Conservation (phyloP, 2,113 vertebrate genomes). For the Mormyrus lacerda region DNA sequence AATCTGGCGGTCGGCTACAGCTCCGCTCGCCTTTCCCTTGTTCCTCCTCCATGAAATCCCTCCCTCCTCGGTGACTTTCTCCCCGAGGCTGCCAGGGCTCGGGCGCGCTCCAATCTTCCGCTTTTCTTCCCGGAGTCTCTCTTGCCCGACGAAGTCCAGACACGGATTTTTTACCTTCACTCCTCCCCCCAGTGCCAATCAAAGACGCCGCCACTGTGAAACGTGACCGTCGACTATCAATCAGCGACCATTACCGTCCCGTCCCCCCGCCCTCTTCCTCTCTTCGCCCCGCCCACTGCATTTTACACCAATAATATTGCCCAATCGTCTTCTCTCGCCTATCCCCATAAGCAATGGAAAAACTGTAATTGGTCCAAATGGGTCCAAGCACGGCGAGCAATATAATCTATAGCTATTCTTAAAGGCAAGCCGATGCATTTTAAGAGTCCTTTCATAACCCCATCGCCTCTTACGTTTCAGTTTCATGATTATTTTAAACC, state of each 20-base stretch:
- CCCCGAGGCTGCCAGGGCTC: no score
- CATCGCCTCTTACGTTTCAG: neutral
- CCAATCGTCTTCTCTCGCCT: neutral
- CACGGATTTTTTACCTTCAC: conserved; percentile 22
- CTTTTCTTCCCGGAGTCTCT: conserved; percentile 27
- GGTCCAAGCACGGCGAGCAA: neutral
- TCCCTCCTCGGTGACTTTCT: neutral
- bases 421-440: neutral
- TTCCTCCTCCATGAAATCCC: neutral
- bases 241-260: conserved; percentile 24
- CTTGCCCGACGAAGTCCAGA: conserved; percentile 53
- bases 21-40: conserved; percentile 26
- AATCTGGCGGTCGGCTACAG: neutral
- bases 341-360: conserved; percentile 10
- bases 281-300: conserved; percentile 21
- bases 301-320: conserved; percentile 31
- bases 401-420: conserved; percentile 4
- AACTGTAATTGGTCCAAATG: conserved; percentile 2
- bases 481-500: neutral
- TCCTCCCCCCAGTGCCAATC: conserved; percentile 40
- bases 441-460: neutral
- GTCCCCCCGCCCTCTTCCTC: conserved; percentile 27
- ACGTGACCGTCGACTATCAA: conserved; percentile 29
- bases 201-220: conserved; percentile 28
- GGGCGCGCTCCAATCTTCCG: neutral